A percentile compares a stretch with the other conserved stretches of the same genome.
phyloP scores from a whole-genome alignment of 2,113 vertebrate species.

The Myiagra hebetior region DNA sequence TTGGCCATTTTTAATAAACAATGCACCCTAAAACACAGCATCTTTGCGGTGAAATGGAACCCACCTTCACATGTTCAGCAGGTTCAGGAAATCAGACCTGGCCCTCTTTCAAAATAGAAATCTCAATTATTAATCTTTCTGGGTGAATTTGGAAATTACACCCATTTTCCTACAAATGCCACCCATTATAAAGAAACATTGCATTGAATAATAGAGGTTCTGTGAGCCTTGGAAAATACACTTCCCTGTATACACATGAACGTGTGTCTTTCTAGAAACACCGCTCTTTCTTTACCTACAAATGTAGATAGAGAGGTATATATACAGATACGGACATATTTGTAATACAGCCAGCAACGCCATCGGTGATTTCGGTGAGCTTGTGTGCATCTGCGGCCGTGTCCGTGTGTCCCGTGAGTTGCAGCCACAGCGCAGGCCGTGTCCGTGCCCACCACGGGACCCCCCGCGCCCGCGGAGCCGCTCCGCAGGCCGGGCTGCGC shows the following conservation, averaged over 20 bases:
- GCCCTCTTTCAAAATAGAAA: neutral
- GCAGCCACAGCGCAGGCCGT: neutral
- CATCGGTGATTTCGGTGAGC: neutral
- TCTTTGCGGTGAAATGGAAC: neutral
- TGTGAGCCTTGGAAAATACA: neutral
- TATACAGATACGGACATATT: too few relatives aligned
- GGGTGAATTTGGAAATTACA: neutral
- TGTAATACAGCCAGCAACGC: neutral
- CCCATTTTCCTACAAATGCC: neutral
- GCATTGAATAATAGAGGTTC: neutral
- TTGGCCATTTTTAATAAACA: neutral
- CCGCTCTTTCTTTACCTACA: neutral
- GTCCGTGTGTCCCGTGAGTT: neutral
- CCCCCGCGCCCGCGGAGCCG: neutral
- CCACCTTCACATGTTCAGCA: neutral
- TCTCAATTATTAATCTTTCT: neutral
- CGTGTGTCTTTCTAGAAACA: neutral
- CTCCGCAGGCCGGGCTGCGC: neutral
- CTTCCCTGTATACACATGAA: neutral
- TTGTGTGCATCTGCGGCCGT: neutral
- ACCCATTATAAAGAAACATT: neutral
- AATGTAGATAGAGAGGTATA: fast-evolving
- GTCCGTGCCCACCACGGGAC: neutral
- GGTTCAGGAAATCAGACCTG: neutral
- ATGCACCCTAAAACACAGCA: neutral